Evolutionary conservation across 2,797 vertebrate genomes (phyloP), one percentile per base, ranked within the genome.

Genomic region (Linurgus olivaceus): DNA sequence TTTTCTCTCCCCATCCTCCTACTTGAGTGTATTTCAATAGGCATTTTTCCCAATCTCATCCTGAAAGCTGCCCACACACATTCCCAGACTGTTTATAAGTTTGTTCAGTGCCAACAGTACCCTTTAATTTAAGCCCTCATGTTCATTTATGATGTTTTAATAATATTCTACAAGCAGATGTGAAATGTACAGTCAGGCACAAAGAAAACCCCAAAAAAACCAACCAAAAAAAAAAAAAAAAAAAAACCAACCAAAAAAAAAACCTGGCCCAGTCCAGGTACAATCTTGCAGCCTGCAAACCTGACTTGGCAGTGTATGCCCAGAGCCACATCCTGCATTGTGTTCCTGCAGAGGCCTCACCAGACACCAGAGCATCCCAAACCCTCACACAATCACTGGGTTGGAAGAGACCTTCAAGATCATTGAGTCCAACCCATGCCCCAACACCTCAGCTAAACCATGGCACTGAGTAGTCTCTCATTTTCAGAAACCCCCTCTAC

Each of bases 321-420:
- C 38, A 40, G 6, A 58, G 26, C 3, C 48, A 71, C 3, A 0
- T 9, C 15, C 29, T 31, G 4, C 5, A 4, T 0, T 20, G 0
- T 19, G 9, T 1, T 33, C 18, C 28, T 26, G 10, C 6, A 42
- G 25, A 54, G 37, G 3, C 8, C 14, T 45, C 50, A 9, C 5
- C 7, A 57, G 29, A 38, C 44, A 47, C 29, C 20, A 55, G 37
- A 52, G 25, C 19, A 26, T 13, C 40, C 23, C 48, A 78, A 73
- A 58, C 2, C 5, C 10, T 55, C 20, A 4, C 59, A 44, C 13
- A 24, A 44, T 6, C 10, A 24, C n/a, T 2, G 3, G 6, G 6
- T 5, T 54, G 25, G n/a, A 35, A 52, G 25, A 63, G 17, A 44
- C 10, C n/a, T 31, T 19, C n/a, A 44, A 35, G 38, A 44, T 42